Base-by-base conservation (phyloP, 1,140 invertebrate species). In the Phortica variegata region DNA sequence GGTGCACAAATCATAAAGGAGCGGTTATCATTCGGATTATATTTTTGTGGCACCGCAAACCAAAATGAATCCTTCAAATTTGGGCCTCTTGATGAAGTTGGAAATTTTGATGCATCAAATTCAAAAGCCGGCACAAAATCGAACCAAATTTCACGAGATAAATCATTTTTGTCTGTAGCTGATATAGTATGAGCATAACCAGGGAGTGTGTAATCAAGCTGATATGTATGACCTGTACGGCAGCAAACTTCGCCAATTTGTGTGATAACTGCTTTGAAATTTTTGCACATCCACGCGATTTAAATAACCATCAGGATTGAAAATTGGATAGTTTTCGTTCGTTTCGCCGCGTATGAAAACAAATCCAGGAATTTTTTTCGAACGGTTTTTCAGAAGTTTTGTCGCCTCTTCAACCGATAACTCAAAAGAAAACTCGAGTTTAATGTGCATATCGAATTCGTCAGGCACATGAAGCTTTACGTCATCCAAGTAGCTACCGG, bases 381-480 rank as follows among this genome's bases (percentile, higher is more conserved):
- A n/a, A n/a, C n/a, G n/a, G n/a, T n/a, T n/a, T n/a, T n/a, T n/a
- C 32, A n/a, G 32, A 15, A n/a, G 6, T 8, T 15, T 15, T 4
- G 32, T 6, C 13, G n/a, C 6, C 8, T 9, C n/a, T 4, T 8
- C 13, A 34, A 15, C 4, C 4, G 8, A 8, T n/a, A 34, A 34
- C n/a, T 9, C 4, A n/a, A 9, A 34, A 13, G 9, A 4, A 8
- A 34, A 9, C 8, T 34, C 13, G 8, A 34, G 8, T 34, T 34
- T 34, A n/a, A 34, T 34, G n/a, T 34, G n/a, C 32, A 34, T 34
- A 34, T 34, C 32, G 13, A 34, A 34, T 34, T 34, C 32, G 5
- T 34, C 32, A 5, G 32, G 32, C 6, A 34, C 8, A 34, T 34
- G 9, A 6, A 34, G 5, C 4, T 13, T 6, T 13, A 34, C 4